Conservation (phyloP, 1,140 invertebrate species). For the Chionoecetes opilio region DNA sequence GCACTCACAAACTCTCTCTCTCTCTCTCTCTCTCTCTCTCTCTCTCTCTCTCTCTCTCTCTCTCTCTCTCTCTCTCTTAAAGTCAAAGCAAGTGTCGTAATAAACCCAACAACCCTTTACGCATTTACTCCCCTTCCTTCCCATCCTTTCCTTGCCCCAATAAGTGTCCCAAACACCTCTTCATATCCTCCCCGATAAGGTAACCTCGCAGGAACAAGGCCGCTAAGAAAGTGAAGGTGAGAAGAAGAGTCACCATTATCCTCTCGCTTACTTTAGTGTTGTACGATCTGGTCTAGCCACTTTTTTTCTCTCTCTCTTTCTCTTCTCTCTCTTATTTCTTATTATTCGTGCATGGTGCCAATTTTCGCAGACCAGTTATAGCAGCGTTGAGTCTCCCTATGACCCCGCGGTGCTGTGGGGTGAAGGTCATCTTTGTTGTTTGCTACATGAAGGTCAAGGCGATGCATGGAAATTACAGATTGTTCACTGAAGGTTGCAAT, state of each 20-base stretch:
- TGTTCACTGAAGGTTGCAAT: neutral
- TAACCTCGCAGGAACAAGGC: neutral
- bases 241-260: neutral
- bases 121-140: constrained; percentile 9
- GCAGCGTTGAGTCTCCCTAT: neutral
- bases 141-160: neutral
- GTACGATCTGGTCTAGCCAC: neutral
- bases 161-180: neutral
- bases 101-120: neutral
- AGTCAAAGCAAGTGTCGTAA: neutral
- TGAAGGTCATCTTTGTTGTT: neutral
- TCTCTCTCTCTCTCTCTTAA: constrained; percentile 51
- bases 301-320: neutral
- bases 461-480: too few relatives aligned
- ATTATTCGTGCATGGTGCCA: constrained; percentile 4
- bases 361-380: constrained; percentile 19
- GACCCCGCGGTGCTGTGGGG: too few relatives aligned
- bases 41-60: constrained; percentile 42
- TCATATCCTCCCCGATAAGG: neutral
- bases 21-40: constrained; percentile 1
- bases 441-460: neutral
- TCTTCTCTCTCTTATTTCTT: constrained; percentile 6
- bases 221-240: constrained; percentile 24
- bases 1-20: neutral
- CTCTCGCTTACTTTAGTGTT: constrained; percentile 16